A percentile compares a stretch with the other conserved stretches of the same genome.
These are phyloP conservation scores for Apocrypta bakeri DNA, from an alignment of 1,140 invertebrate species.

Conservation along the genomic window DNA sequence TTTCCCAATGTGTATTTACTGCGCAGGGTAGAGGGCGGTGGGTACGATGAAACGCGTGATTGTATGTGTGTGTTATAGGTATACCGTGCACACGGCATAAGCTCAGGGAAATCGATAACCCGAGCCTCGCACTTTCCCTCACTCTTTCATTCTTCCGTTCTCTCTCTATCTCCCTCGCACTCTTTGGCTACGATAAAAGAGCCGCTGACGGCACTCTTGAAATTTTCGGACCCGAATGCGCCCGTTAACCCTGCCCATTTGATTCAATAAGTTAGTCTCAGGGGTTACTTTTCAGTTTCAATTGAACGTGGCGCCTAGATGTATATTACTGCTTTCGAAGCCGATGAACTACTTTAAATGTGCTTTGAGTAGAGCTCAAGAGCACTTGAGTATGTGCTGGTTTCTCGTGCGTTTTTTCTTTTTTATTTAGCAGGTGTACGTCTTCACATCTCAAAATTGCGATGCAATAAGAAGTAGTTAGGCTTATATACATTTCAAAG, in stretches of 20 bases:
- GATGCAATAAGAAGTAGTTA: too few species aligned
- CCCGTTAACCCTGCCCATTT: not conserved
- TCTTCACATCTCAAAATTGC: too few species aligned
- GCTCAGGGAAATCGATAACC: conserved; percentile 46
- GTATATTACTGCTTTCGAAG: not conserved
- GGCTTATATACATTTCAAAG: too few species aligned
- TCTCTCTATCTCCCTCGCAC: not conserved
- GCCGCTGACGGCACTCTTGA: not conserved
- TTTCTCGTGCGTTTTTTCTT: too few species aligned
- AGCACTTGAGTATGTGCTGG: too few species aligned
- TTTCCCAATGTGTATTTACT: not conserved
- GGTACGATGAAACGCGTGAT: conserved; percentile 33
- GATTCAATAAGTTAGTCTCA: not conserved
- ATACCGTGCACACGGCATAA: not conserved
- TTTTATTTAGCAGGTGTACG: too few species aligned
- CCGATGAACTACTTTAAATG: not conserved
- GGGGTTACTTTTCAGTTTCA: not conserved
- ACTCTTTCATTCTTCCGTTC: not conserved
- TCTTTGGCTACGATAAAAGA: not conserved
- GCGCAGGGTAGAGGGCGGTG: not conserved
- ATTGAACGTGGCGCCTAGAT: not conserved
- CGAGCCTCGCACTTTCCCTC: conserved; percentile 31
- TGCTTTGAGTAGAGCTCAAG: too few species aligned
- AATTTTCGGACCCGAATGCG: conserved; percentile 13
- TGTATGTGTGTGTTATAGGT: conserved; percentile 32